These are phyloP conservation scores for Cygnus atratus DNA, from an alignment of 2,113 vertebrate species.

Conservation along the genomic window DNA sequence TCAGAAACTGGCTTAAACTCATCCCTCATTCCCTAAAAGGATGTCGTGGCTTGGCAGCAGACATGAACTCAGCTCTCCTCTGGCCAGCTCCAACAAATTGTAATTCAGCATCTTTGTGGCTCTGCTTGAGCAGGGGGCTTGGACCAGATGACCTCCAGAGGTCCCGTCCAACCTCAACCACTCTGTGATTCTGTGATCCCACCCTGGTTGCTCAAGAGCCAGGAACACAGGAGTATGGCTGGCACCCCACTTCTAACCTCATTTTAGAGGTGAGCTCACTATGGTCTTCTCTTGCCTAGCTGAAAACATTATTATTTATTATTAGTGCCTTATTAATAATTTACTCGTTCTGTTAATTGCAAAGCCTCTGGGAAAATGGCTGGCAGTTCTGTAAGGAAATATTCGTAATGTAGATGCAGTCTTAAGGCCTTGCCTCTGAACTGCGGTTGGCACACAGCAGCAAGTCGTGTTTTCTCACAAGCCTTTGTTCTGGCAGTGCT, in stretches of 20 bases:
- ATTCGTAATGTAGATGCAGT: fast-evolving
- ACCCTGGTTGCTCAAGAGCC: not conserved
- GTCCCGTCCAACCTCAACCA: not conserved
- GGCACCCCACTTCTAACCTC: not conserved
- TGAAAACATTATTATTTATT: not conserved
- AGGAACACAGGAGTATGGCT: fast-evolving
- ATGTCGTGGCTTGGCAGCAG: not conserved
- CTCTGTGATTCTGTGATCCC: not conserved
- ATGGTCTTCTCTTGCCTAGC: not conserved
- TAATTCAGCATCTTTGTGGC: not conserved
- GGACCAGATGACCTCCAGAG: not conserved
- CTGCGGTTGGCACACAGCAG: not conserved
- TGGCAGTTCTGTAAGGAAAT: fast-evolving
- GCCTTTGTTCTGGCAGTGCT: conserved; percentile 86
- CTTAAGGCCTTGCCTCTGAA: too few species aligned
- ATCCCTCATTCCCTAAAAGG: not conserved
- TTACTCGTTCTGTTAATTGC: not conserved
- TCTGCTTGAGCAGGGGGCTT: not conserved
- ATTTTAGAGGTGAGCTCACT: not conserved
- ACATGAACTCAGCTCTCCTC: not conserved
- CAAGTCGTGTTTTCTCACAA: not conserved
- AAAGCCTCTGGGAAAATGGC: not conserved
- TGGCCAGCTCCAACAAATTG: not conserved
- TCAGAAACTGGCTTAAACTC: not conserved
- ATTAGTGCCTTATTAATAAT: not conserved